Base-by-base conservation (phyloP, 2,113 vertebrate genomes). In the Mobula birostris region DNA sequence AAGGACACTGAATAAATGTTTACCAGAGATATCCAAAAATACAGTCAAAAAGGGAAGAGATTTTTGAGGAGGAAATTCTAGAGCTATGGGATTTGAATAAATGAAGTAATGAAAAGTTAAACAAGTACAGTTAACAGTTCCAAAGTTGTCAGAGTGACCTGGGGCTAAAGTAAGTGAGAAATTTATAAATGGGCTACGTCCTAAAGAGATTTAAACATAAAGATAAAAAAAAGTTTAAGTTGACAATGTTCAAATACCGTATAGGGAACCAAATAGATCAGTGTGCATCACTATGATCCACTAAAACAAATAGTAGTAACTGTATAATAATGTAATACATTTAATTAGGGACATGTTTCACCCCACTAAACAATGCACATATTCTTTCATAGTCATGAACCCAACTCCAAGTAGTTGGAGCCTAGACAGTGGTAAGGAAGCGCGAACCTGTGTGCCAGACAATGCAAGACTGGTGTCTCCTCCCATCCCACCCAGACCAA, bases 351-450 rank as follows among this genome's bases (percentile, higher is more conserved):
- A 17, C 91, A 56, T 40, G 14, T 72, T 72, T 27, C 91, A 74
- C 19, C 2, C 74, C 68, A 48, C 68, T 93, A 93, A 93, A 76
- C 68, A 74, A 36, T 56, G 70, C 68, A 93, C 72, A 66, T 93
- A 74, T 93, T 93, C 70, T 74, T 94, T 95, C 97, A 95, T 96
- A 99, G 98, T 96, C 95, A 97, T 99, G 96, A 98, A 97, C 94
- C 96, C 97, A 95, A 97, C 98, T 1, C 97, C 98, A 72, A 99
- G 98, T 98, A 99, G 98, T 97, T 99, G 99, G 98, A 99, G 98
- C 97, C 97, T 99, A 96, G 99, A 99, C 96, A 98, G 98, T 96
- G 98, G 97, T 95, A 99, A 98, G 95, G 98, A 98, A 97, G 97
- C 97, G 95, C 97, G 97, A 95, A 97, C 96, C 95, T 96, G 96